phyloP scores from a whole-genome alignment of 2,113 vertebrate species.

The Malurus cyaneus region DNA sequence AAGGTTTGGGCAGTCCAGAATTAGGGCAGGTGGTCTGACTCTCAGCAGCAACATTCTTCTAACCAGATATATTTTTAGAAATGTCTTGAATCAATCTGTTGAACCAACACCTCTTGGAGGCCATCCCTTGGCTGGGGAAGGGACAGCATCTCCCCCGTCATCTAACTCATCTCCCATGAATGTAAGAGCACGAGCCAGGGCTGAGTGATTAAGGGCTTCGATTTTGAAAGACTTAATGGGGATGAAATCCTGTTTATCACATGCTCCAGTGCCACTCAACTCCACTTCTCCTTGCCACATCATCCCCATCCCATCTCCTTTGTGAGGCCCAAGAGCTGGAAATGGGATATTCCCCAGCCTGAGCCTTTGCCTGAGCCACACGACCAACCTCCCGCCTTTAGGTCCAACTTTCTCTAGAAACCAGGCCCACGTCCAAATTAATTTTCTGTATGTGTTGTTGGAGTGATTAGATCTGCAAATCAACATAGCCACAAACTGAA shows the following conservation, averaged over 20 bases:
- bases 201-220: not conserved
- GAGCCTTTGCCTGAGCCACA: constrained; percentile 41
- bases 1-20: not conserved
- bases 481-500: constrained; percentile 64
- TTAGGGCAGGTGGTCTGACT: not conserved
- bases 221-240: not conserved
- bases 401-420: constrained; percentile 70
- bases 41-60: not conserved
- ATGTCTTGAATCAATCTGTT: not conserved
- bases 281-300: fast-evolving
- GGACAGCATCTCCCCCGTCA: not conserved
- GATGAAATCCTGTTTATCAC: not conserved
- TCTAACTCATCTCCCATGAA: not conserved
- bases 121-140: not conserved
- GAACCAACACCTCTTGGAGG: not conserved
- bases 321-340: not conserved
- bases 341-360: not conserved
- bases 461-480: constrained; percentile 67
- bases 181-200: not conserved
- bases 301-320: not conserved
- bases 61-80: not conserved
- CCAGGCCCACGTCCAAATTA: constrained; percentile 61
- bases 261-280: not conserved
- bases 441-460: constrained; percentile 63
- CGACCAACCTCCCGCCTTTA: constrained; percentile 56